Evolutionary conservation across 1,140 invertebrate genomes (phyloP).

Genomic region (Drosophila funebris): DNA sequence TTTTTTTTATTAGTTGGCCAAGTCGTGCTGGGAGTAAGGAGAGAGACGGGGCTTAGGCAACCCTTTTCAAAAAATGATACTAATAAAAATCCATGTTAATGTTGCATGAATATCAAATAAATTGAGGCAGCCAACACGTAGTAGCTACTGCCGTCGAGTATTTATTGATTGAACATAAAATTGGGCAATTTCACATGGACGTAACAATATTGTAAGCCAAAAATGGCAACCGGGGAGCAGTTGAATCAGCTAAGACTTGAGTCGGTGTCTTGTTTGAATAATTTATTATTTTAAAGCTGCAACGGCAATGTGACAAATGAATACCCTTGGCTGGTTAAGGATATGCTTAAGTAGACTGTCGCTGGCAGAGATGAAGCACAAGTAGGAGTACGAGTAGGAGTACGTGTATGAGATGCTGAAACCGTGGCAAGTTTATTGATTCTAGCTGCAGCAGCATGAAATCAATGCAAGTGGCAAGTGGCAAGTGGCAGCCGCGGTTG

Average conservation of each 20-base stretch:
- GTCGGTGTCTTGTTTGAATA: slow-evolving; percentile 63
- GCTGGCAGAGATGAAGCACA: slow-evolving; percentile 12
- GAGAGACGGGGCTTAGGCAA: slow-evolving; percentile 36
- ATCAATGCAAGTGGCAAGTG: slow-evolving; percentile 66
- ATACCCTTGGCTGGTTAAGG: slow-evolving; percentile 40
- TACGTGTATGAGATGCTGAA: slow-evolving; percentile 5
- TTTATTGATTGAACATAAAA: slow-evolving; percentile 82
- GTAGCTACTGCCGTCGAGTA: slow-evolving; percentile 22
- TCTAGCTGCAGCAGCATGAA: slow-evolving; percentile 24
- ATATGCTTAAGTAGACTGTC: slow-evolving; percentile 64
- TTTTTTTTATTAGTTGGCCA: slow-evolving; percentile 28
- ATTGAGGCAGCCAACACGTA: slow-evolving; percentile 79
- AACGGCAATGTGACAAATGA: slow-evolving; percentile 68
- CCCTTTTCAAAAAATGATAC: slow-evolving; percentile 82
- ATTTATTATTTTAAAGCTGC: slow-evolving; percentile 57
- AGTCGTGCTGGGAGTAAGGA: background rate
- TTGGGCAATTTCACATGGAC: slow-evolving; percentile 75
- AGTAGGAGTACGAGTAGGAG: too few species aligned
- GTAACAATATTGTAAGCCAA: slow-evolving; percentile 66
- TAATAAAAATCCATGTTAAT: slow-evolving; percentile 83
- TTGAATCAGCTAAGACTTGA: slow-evolving; percentile 33
- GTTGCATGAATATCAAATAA: slow-evolving; percentile 82
- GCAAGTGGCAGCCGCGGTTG: slow-evolving; percentile 59
- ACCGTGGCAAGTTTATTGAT: slow-evolving; percentile 33
- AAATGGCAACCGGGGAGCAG: slow-evolving; percentile 59